Percentiles rank a stretch among this genome's conserved stretches.
phyloP scores from a whole-genome alignment of 2,113 vertebrate genomes.

The Cyanistes caeruleus region DNA sequence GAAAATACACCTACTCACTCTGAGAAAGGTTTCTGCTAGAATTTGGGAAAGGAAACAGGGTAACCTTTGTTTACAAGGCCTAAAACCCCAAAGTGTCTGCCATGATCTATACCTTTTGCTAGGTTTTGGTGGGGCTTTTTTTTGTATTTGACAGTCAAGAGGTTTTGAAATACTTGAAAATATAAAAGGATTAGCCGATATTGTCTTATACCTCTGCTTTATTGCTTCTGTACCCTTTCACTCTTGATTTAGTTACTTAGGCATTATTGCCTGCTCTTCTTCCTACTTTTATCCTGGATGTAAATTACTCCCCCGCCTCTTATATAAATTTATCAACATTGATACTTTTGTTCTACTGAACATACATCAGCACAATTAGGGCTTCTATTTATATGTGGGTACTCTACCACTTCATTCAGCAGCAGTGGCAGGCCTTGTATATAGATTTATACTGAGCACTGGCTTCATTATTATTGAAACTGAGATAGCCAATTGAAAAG shows the following conservation, averaged over 20 bases:
- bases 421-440: background rate
- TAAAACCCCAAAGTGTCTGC: background rate
- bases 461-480: background rate
- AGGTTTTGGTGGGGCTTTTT: background rate
- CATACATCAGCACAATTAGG: background rate
- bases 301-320: background rate
- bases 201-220: background rate
- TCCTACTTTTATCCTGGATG: slow-evolving; percentile 2
- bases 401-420: background rate
- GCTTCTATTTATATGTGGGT: background rate
- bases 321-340: background rate
- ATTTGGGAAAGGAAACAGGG: slow-evolving; percentile 16
- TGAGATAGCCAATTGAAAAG: background rate
- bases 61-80: slow-evolving; percentile 44
- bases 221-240: background rate
- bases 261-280: background rate
- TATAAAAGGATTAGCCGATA: background rate
- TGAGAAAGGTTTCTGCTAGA: slow-evolving; percentile 43
- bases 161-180: slow-evolving; percentile 41
- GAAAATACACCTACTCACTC: slow-evolving; percentile 39
- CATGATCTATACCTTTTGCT: background rate
- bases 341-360: background rate
- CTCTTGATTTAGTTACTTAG: slow-evolving; percentile 46
- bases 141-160: background rate
- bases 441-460: background rate